phyloP scores from a whole-genome alignment of 37 sponge, comb jelly and placozoan genomes.

The Ephydatia muelleri region DNA sequence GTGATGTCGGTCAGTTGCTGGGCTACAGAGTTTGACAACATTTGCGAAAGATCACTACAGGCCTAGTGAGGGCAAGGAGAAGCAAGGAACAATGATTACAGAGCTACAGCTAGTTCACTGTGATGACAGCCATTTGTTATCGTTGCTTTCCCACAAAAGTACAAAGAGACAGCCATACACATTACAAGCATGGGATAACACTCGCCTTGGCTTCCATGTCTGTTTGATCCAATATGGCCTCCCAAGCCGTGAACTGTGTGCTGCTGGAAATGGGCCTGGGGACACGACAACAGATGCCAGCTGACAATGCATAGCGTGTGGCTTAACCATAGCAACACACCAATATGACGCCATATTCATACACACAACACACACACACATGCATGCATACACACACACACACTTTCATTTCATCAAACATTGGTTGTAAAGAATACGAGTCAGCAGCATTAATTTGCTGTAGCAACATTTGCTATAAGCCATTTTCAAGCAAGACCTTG shows the following conservation, averaged over 20 bases:
- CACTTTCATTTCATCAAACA: neutral
- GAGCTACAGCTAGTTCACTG: neutral
- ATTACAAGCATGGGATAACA: neutral
- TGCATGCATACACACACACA: neutral
- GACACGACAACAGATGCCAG: slow-evolving; percentile 4
- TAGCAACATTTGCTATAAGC: too few species aligned
- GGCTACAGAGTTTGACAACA: slow-evolving; percentile 1
- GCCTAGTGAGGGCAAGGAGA: slow-evolving; percentile 18
- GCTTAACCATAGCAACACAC: neutral
- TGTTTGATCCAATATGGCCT: slow-evolving; percentile 28
- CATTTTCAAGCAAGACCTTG: too few species aligned
- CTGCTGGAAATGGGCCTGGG: slow-evolving; percentile 16
- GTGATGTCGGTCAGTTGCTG: slow-evolving; percentile 43
- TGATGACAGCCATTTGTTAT: too few species aligned
- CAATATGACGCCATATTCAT: neutral
- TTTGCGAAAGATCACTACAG: slow-evolving; percentile 21
- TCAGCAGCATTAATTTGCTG: neutral
- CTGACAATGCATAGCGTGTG: slow-evolving; percentile 5
- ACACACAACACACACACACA: slow-evolving; percentile 4
- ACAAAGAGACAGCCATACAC: slow-evolving; percentile 3
- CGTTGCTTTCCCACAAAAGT: neutral
- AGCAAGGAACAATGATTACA: slow-evolving; percentile 5
- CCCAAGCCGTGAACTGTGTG: slow-evolving; percentile 58
- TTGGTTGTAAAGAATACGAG: too few species aligned
- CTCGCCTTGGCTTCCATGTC: slow-evolving; percentile 53